Conservation (phyloP, 2,113 vertebrate genomes). For the crab-eating macaque (Macaca fascicularis) region T2T-MFA8v1.1 NC_088392.1:2736001-2736500, state of each 20-base stretch:
- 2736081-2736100: not conserved
- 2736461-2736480: too few species aligned
- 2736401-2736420: rapidly evolving
- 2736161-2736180: too few species aligned
- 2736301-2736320: not conserved
- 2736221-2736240: not conserved
- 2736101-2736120: not conserved
- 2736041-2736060: not conserved
- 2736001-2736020: not conserved
- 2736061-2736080: not conserved
- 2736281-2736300: not conserved
- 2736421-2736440: not conserved
- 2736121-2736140: too few species aligned
- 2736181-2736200: rapidly evolving
- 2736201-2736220: rapidly evolving
- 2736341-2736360: not conserved
- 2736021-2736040: not conserved
- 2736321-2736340: not conserved
- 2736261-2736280: too few species aligned
- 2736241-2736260: not conserved
- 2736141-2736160: rapidly evolving
- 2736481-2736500: too few species aligned
- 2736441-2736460: too few species aligned
- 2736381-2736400: rapidly evolving
- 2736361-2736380: rapidly evolving